These are phyloP conservation scores for Crocodylus rhombifer DNA, from an alignment of 2,797 vertebrate species.

Conservation along the genomic window DNA sequence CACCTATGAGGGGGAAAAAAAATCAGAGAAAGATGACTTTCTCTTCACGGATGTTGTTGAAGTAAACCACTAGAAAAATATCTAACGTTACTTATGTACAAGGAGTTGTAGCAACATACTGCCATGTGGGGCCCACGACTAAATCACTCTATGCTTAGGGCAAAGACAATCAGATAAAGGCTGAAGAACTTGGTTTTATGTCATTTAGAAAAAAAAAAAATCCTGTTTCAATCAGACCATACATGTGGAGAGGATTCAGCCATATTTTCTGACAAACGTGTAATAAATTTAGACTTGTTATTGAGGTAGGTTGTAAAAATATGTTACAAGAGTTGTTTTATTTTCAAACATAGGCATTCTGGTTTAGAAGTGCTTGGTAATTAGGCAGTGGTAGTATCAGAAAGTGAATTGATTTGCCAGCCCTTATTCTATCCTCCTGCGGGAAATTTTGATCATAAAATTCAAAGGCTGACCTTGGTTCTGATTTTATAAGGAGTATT, in stretches of 20 bases:
- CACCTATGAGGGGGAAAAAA: accelerated
- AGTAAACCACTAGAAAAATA: neutral
- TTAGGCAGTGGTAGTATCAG: conserved; percentile 44
- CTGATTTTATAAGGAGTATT: conserved; percentile 51
- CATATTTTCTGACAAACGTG: neutral
- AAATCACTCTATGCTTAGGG: neutral
- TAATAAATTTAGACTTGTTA: neutral
- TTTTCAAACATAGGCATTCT: neutral
- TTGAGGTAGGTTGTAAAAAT: neutral
- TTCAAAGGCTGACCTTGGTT: conserved; percentile 69
- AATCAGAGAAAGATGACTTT: neutral
- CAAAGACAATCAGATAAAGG: neutral
- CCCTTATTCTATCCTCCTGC: conserved; percentile 33
- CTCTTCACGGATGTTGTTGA: neutral
- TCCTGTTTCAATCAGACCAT: neutral
- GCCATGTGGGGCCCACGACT: neutral
- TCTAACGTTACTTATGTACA: neutral
- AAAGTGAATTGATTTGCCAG: conserved; percentile 35
- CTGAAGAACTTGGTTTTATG: neutral
- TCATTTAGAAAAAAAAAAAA: neutral
- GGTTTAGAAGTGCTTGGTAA: conserved; percentile 1
- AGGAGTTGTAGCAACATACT: neutral
- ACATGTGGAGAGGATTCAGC: neutral
- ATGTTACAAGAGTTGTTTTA: neutral
- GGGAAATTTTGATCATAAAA: conserved; percentile 62